Conservation (phyloP, 1,140 invertebrate genomes). For the Pseudomyrmex pallidus region DNA sequence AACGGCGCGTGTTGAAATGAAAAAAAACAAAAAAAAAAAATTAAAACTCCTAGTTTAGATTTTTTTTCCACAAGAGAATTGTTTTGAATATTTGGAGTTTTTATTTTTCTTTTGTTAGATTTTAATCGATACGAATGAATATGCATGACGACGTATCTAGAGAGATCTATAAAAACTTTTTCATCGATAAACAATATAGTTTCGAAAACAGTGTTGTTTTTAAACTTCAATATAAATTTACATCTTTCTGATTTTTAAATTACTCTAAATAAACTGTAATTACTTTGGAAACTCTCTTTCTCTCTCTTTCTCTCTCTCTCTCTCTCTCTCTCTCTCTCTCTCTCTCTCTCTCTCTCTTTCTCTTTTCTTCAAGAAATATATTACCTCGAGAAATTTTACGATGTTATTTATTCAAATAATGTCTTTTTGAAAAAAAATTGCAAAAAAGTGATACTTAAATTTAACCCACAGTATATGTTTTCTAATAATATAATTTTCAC, state of each 20-base stretch:
- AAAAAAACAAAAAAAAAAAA: conserved; percentile 5
- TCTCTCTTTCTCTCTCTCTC: not conserved
- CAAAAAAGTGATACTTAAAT: conserved; percentile 36
- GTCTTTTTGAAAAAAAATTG: conserved; percentile 16
- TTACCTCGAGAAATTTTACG: conserved; percentile 37
- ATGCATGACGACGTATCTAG: conserved; percentile 40
- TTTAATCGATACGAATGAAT: conserved; percentile 53
- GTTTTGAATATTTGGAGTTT: conserved; percentile 44
- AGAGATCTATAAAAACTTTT: conserved; percentile 36
- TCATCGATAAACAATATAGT: not conserved
- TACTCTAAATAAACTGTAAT: conserved; percentile 4
- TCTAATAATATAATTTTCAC: conserved; percentile 41
- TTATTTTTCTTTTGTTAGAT: conserved; percentile 41
- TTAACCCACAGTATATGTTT: not conserved
- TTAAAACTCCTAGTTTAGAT: conserved; percentile 4
- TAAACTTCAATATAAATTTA: not conserved
- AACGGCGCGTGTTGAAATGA: not conserved
- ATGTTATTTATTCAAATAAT: conserved; percentile 48
- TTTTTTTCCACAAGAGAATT: conserved; percentile 37
- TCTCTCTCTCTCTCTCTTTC: not conserved
- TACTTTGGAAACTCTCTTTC: not conserved
- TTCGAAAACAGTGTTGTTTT: conserved; percentile 8
- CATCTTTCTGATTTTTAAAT: not conserved
- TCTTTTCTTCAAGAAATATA: not conserved
- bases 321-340: not conserved